Evolutionary conservation across 2,888 invertebrate species (phyloP).

Genomic region (Rhorus exstirpatorius): DNA sequence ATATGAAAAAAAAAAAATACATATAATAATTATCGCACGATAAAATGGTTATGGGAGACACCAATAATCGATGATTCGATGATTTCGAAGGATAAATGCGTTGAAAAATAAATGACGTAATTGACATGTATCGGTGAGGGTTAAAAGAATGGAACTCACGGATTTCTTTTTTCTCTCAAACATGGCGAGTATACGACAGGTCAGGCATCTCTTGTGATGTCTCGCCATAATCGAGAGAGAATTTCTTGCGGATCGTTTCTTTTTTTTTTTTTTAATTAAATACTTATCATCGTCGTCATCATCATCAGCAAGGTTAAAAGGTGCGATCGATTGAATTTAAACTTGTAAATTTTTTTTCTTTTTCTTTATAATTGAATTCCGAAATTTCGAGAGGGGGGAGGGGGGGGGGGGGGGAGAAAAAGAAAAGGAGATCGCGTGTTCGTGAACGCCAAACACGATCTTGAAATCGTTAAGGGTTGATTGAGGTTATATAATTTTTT

Average conservation of each 20-base stretch:
- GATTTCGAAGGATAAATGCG: too few species aligned
- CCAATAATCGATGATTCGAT: too few species aligned
- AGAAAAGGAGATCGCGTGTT: too few species aligned
- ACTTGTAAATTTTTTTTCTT: slow-evolving; percentile 44
- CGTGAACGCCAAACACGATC: slow-evolving; percentile 40
- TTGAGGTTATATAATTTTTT: slow-evolving; percentile 43
- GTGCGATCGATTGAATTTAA: neutral
- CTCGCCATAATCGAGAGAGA: slow-evolving; percentile 71
- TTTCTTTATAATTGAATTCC: neutral
- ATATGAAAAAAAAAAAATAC: too few species aligned
- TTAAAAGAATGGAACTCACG: slow-evolving; percentile 72
- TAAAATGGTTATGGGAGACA: neutral
- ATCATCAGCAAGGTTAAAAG: neutral
- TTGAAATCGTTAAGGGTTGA: slow-evolving; percentile 4
- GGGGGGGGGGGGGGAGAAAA: too few species aligned
- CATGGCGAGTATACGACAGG: slow-evolving; percentile 67
- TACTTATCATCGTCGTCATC: neutral
- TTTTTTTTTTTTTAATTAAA: neutral
- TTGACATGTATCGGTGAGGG: neutral
- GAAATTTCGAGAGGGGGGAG: neutral
- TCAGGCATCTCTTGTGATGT: slow-evolving; percentile 70
- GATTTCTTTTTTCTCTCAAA: slow-evolving; percentile 75
- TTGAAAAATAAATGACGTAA: slow-evolving; percentile 11
- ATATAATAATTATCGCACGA: too few species aligned
- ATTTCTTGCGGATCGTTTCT: too few species aligned